These are phyloP conservation scores for Daktulosphaira vitifoliae DNA, from an alignment of 1,140 invertebrate species.

Conservation along the genomic window DNA sequence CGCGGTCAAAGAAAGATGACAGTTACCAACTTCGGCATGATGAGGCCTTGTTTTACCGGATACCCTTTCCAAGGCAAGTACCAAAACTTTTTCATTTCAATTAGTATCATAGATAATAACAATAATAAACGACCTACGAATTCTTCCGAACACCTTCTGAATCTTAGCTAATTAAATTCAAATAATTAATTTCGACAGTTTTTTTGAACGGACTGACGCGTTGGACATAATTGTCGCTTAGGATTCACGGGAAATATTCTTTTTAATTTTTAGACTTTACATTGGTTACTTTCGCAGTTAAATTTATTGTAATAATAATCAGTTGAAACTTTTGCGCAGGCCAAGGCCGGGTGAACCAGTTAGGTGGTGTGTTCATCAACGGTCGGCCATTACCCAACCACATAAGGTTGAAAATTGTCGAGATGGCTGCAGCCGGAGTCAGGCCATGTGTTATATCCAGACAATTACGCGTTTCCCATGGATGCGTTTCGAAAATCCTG, in stretches of 20 bases:
- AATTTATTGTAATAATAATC: too few species aligned
- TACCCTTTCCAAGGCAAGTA: conserved; percentile 65
- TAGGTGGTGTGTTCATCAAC: conserved; percentile 83
- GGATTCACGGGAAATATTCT: too few species aligned
- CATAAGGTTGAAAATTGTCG: conserved; percentile 68
- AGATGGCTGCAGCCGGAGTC: conserved; percentile 69
- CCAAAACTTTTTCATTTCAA: too few species aligned
- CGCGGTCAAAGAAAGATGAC: conserved; percentile 48
- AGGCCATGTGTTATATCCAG: conserved; percentile 72
- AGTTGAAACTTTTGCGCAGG: conserved; percentile 49
- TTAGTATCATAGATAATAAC: too few species aligned
- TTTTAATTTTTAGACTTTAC: too few species aligned
- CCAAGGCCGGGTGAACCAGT: conserved; percentile 72
- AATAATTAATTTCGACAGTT: background rate
- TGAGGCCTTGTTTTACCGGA: conserved; percentile 65
- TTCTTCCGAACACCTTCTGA: too few species aligned
- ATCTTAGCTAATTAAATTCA: too few species aligned
- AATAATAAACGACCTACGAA: too few species aligned
- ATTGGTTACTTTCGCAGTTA: too few species aligned
- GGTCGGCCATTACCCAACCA: conserved; percentile 70
- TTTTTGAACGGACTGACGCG: too few species aligned
- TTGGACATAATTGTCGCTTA: too few species aligned
- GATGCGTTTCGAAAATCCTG: conserved; percentile 73
- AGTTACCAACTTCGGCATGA: conserved; percentile 61
- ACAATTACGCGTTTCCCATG: conserved; percentile 69